Evolutionary conservation across 2,113 vertebrate species (phyloP).

Genomic region (Ursus arctos): DNA sequence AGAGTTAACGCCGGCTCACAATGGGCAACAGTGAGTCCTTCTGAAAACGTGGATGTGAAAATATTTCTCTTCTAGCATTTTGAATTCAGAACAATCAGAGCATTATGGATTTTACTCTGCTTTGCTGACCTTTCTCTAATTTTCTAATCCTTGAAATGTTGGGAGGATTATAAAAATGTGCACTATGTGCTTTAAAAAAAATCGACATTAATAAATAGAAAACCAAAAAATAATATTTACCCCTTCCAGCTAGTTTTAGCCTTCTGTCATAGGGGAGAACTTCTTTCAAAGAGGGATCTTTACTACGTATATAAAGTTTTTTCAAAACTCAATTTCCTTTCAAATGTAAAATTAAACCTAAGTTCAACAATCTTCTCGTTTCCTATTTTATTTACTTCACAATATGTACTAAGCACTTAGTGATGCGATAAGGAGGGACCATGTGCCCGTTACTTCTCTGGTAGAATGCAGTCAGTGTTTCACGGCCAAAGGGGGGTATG

Average conservation of each 20-base stretch:
- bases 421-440: fast-evolving
- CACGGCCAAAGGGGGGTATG: background rate
- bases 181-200: background rate
- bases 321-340: background rate
- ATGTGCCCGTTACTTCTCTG: fast-evolving
- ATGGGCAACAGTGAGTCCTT: background rate
- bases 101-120: background rate
- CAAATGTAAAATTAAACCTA: background rate
- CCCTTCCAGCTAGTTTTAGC: background rate
- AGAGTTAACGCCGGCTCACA: background rate
- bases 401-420: fast-evolving
- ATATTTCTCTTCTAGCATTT: slow-evolving; percentile 23
- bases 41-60: slow-evolving; percentile 12
- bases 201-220: background rate
- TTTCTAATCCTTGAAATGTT: slow-evolving; percentile 26
- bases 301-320: background rate
- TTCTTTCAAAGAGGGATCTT: background rate
- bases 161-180: slow-evolving; percentile 30
- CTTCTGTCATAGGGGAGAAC: background rate
- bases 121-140: slow-evolving; percentile 46
- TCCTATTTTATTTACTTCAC: background rate
- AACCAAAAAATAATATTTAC: background rate
- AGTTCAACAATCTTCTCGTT: background rate
- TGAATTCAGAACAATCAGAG: slow-evolving; percentile 48
- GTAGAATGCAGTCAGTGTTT: fast-evolving